Evolutionary conservation across 1,140 invertebrate genomes (phyloP), one percentile per base, ranked within the genome.

Genomic region (Zaprionus tsacasi): DNA sequence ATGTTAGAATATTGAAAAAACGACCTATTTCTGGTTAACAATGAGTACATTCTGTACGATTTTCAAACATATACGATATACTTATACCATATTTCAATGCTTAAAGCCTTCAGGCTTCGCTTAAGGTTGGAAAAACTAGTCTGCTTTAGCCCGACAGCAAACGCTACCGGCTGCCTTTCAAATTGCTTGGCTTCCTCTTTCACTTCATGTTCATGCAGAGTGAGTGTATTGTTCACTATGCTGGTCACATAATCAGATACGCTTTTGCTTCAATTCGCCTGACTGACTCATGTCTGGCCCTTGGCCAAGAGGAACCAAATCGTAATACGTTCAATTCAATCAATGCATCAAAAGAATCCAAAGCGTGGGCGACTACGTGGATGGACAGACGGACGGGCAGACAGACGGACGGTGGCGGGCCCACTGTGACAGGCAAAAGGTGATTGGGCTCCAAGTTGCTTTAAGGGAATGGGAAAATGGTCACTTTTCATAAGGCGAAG

Each of bases 261-360:
- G 59, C 33, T 52, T 36, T 45, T 17, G 40, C n/a, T 56, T 27
- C 38, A 35, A 55, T 54, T 59, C 58, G 45, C 40, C 66, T 68
- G 54, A 55, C 55, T 88, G 82, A 86, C 66, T 88, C 80, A 88
- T 76, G 82, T 78, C 63, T 78, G 56, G 82, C 76, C 79, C 66
- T 71, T 81, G 70, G 70, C 72, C 81, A 80, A 78, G 55, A 78
- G 65, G 64, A 70, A 58, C 66, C 68, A 71, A 77, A 79, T 36
- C 58, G 70, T 75, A 75, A 70, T 74, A 54, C 74, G 71, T 76
- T 76, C 67, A 85, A 90, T 88, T 88, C 85, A 88, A 88, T 88
- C 86, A 88, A 88, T 85, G 85, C 85, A 89, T 88, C 82, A 79
- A 82, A 82, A 70, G 55, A 82, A 70, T 50, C 15, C 17, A 27